These are phyloP conservation scores for Eremophila alpestris DNA, from an alignment of 2,797 vertebrate species.

Conservation along the genomic window DNA sequence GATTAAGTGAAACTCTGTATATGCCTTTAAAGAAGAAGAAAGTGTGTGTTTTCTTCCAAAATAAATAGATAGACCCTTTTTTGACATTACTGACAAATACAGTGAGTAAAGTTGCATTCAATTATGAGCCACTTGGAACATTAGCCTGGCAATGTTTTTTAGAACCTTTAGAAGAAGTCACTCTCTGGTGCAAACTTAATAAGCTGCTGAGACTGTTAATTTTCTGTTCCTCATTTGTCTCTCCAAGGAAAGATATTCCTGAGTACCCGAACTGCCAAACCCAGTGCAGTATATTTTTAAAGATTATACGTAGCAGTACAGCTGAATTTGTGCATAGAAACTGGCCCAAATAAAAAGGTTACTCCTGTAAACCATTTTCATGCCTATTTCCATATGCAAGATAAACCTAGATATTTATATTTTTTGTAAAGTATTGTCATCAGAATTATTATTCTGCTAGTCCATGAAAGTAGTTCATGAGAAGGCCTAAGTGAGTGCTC, in stretches of 20 bases:
- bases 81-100: neutral
- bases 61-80: neutral
- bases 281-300: neutral
- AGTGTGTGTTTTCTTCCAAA: neutral
- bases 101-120: neutral
- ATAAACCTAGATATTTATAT: neutral
- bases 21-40: neutral
- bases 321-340: neutral
- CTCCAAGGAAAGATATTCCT: neutral
- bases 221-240: neutral
- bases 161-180: neutral
- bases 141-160: neutral
- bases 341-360: neutral
- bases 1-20: neutral
- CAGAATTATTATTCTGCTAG: neutral
- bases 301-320: neutral
- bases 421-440: neutral
- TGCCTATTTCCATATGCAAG: neutral
- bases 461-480: neutral
- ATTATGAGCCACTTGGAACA: neutral
- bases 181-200: neutral
- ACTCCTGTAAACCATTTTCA: neutral
- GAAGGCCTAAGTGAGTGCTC: neutral
- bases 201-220: neutral
- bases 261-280: neutral